phyloP scores from a whole-genome alignment of 2,797 vertebrate species.

The Glyptemys insculpta region DNA sequence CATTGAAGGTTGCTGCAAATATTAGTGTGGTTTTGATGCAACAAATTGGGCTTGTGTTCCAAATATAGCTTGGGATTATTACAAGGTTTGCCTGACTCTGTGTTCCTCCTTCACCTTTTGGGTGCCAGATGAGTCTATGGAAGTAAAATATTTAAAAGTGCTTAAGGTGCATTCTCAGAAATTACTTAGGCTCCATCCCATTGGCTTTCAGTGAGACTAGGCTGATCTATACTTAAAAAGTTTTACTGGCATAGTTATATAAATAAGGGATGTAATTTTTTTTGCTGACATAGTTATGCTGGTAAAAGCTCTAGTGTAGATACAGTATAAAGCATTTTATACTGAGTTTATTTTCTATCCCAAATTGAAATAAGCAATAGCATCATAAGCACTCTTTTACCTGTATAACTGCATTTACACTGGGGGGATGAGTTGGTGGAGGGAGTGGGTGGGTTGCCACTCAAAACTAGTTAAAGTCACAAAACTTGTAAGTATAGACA shows the following conservation, averaged over 20 bases:
- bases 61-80: not conserved
- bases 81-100: not conserved
- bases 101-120: not conserved
- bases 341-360: not conserved
- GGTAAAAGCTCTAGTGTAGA: not conserved
- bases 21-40: not conserved
- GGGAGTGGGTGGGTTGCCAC: not conserved
- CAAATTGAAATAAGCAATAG: not conserved
- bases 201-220: not conserved
- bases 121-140: not conserved
- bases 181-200: not conserved
- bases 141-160: not conserved
- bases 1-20: not conserved
- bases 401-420: not conserved
- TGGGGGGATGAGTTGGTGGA: not conserved
- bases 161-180: not conserved
- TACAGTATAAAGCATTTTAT: not conserved
- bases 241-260: not conserved
- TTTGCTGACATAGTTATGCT: not conserved
- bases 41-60: not conserved
- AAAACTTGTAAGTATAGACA: not conserved
- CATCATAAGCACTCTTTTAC: not conserved
- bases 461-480: not conserved
- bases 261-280: not conserved
- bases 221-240: not conserved